Evolutionary conservation across 92 coral and sea anemone species (phyloP), one percentile per base, ranked within the genome.

Genomic region (Phenganax stokvisi): DNA sequence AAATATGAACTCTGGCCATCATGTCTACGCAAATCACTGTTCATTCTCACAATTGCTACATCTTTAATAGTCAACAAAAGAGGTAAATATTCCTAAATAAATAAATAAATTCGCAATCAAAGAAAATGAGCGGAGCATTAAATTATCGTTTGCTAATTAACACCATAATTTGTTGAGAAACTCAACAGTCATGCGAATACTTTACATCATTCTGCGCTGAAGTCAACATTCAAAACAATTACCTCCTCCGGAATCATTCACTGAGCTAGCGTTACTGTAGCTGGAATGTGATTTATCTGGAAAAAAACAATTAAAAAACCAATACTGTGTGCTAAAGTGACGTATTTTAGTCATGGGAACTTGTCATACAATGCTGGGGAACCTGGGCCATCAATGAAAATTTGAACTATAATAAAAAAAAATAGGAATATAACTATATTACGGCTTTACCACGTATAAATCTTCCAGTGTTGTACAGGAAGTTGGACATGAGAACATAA

Each of bases 401-500:
- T 37, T 37, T 37, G 3, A 37, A 37, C 47, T 37, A 37, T 37
- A 37, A 37, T 37, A 0, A 37, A 37, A 37, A 37, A 2, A 2
- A 37, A 37, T 37, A 37, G 47, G 47, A 37, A 37, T 37, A 37
- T 37, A 37, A 37, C 47, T 37, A 37, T 37, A 37, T 28, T 56
- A 2, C n/a, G 57, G 12, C 31, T 82, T 56, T 82, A 94, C 98
- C 97, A 31, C 90, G 90, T 63, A 94, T 92, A 85, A 87, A 94
- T 28, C 81, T 87, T 71, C 98, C 98, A 85, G 92, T 87, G 70
- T 94, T 89, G 72, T 83, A 94, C 64, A 94, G 82, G 68, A 94
- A 94, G 59, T 87, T 94, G 57, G 96, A 89, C 98, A 94, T 94
- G 12, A 94, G 85, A 52, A 94, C 98, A 90, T 92, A 94, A 75